Percentiles rank a stretch among this genome's conserved stretches.
These are phyloP conservation scores for Cyprinella venusta DNA, from an alignment of 2,797 vertebrate genomes.

Conservation along the genomic window DNA sequence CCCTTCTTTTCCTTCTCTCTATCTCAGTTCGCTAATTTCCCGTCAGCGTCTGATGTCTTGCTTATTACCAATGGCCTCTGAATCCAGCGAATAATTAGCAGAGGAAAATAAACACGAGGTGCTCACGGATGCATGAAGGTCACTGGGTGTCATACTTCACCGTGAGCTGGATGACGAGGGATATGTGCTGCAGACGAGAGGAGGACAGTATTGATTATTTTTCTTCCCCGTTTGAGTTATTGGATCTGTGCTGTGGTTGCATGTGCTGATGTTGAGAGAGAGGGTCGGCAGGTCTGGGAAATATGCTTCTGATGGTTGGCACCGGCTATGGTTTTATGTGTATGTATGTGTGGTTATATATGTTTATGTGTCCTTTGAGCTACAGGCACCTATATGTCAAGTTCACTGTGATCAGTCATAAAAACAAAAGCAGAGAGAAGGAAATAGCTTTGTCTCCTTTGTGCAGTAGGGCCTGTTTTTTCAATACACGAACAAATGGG, in stretches of 20 bases:
- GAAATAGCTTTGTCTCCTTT: conserved; percentile 21
- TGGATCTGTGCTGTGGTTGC: conserved; percentile 21
- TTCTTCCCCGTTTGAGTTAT: conserved; percentile 34
- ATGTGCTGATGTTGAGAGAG: conserved; percentile 17
- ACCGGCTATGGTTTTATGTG: not conserved
- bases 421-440: not conserved
- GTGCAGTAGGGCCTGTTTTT: not conserved
- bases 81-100: conserved; percentile 57
- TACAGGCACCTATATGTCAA: conserved; percentile 27
- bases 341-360: not conserved
- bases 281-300: conserved; percentile 24
- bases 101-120: conserved; percentile 32
- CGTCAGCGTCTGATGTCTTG: conserved; percentile 57
- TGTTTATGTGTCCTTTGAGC: conserved; percentile 14
- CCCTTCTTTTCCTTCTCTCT: conserved; percentile 29
- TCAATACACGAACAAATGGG: not conserved
- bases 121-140: conserved; percentile 53
- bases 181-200: not conserved
- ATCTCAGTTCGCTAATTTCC: conserved; percentile 48
- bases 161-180: conserved; percentile 12
- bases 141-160: conserved; percentile 41
- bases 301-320: conserved; percentile 29
- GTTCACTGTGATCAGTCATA: conserved; percentile 26
- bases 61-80: conserved; percentile 55
- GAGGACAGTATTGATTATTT: conserved; percentile 44